These are phyloP conservation scores for Periophthalmodon schlosseri DNA, from an alignment of 2,113 vertebrate species.

Conservation along the genomic window DNA sequence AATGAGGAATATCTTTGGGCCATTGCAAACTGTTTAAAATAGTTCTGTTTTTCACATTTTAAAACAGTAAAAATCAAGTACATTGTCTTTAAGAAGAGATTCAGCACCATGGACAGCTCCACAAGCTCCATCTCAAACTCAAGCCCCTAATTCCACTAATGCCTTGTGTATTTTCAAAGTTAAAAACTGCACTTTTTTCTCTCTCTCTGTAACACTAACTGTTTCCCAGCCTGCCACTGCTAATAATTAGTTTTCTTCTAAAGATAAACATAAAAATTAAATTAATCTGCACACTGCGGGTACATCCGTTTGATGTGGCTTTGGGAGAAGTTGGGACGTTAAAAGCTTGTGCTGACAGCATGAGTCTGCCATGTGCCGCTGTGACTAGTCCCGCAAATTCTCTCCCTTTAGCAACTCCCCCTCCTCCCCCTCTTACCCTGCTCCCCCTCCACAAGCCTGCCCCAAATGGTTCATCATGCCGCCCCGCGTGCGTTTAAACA, in stretches of 20 bases:
- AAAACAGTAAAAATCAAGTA: too few relatives aligned
- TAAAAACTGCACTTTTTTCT: slow-evolving; percentile 20
- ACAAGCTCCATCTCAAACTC: not conserved
- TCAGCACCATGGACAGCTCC: slow-evolving; percentile 15
- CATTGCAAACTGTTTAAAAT: too few relatives aligned
- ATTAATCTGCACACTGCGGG: slow-evolving; percentile 30
- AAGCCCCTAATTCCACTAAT: not conserved
- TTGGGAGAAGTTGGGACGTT: slow-evolving; percentile 41
- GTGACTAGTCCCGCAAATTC: slow-evolving; percentile 51
- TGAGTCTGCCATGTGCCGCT: slow-evolving; percentile 42
- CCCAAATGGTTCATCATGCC: not conserved
- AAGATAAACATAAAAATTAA: slow-evolving; percentile 38
- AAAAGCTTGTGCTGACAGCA: slow-evolving; percentile 59
- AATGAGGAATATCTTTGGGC: too few relatives aligned
- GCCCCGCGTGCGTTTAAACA: slow-evolving; percentile 48
- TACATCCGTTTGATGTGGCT: slow-evolving; percentile 50
- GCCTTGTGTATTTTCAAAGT: slow-evolving; percentile 15
- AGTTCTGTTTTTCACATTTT: too few relatives aligned
- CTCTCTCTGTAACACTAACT: slow-evolving; percentile 7
- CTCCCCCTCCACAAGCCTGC: slow-evolving; percentile 33
- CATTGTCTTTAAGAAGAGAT: not conserved
- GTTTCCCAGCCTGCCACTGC: not conserved
- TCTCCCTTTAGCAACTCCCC: slow-evolving; percentile 50
- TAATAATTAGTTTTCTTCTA: slow-evolving; percentile 35
- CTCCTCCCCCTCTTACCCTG: slow-evolving; percentile 36